Evolutionary conservation across 2,113 vertebrate genomes (phyloP), one percentile per base, ranked within the genome.

Genomic region (Stomatorhinus ivindoensis): DNA sequence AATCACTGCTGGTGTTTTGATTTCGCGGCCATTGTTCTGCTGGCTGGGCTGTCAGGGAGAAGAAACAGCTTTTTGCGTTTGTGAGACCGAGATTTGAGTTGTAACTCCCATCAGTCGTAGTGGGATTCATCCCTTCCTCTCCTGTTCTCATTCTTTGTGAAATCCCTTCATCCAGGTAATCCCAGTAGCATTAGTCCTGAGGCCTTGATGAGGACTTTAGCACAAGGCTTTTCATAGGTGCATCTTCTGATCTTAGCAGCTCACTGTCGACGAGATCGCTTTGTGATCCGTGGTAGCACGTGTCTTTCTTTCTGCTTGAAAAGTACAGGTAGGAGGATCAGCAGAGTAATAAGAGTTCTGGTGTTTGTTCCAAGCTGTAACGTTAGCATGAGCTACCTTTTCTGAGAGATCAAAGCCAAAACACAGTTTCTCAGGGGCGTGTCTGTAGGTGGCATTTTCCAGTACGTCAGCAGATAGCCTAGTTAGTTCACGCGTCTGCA

Each of bases 221-320:
- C 15, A 17, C 13, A 17, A 46, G 21, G 48, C 39, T 51, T 88
- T 88, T 87, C 84, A n/a, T 9, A 19, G 47, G 92, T 88, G 86
- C 88, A 91, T 92, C 90, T 69, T 90, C 51, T 31, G 47, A 90
- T 89, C 92, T 91, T 89, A 91, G 89, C 58, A 88, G 89, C 87
- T 91, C 88, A 42, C 85, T 86, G 91, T 92, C 55, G 88, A 92
- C 90, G 88, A 44, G 9, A 80, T 46, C 13, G 80, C 10, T 50
- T 47, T 10, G 19, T 13, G 89, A 92, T 90, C 92, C 50, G 85
- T n/a, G 24, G 24, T 92, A 80, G 88, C 87, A 89, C 50, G 44
- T 55, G 58, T 65, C 89, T 89, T 88, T 76, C 69, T 58, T 42
- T 31, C 87, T 90, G 35, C 80, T 90, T 46, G 88, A 85, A 87